Evolutionary conservation across 2,888 invertebrate genomes (phyloP).

Genomic region (Poecilobothrus nobilitatus): DNA sequence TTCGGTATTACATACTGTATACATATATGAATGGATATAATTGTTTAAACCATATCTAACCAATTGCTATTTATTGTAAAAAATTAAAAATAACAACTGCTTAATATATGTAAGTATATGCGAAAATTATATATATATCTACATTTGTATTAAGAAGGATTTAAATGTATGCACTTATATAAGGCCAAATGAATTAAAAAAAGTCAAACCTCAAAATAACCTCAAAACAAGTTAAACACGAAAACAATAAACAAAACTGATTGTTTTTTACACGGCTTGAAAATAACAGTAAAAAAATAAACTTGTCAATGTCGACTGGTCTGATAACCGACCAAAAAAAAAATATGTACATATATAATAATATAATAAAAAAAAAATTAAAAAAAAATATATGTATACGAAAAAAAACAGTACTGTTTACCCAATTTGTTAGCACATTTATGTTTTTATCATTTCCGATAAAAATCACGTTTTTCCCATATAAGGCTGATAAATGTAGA

Average conservation of each 20-base stretch:
- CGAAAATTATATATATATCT: neutral
- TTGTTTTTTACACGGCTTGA: no score
- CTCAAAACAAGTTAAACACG: no score
- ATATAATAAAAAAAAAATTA: neutral
- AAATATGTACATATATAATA: neutral
- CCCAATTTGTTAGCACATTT: constrained; percentile 4
- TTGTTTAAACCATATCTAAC: no score
- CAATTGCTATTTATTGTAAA: no score
- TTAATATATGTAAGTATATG: neutral
- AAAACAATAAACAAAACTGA: neutral
- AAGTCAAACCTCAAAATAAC: no score
- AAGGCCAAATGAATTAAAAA: no score
- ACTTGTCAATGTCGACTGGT: neutral
- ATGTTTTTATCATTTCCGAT: constrained; percentile 9
- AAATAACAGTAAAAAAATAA: neutral
- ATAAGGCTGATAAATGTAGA: constrained; percentile 7
- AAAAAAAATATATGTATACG: neutral
- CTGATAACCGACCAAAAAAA: neutral
- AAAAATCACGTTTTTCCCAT: constrained; percentile 8
- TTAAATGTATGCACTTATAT: no score
- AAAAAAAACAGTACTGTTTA: neutral
- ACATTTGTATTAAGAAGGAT: neutral
- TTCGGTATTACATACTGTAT: no score
- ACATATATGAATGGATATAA: no score
- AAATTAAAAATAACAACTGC: neutral